phyloP scores from a whole-genome alignment of 2,113 vertebrate genomes.

The Orientallactaga bullata region DNA sequence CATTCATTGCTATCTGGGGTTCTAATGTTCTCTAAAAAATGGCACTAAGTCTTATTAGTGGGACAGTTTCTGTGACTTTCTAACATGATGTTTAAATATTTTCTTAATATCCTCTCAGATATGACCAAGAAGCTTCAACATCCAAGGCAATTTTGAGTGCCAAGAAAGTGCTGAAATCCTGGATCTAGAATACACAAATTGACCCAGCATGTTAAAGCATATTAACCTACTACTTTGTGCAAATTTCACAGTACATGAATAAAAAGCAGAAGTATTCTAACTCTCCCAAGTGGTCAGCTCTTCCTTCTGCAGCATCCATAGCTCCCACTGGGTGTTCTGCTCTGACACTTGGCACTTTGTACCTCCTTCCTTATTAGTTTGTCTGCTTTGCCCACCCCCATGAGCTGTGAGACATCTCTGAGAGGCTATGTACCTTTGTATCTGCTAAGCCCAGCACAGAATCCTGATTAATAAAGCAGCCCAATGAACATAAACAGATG shows the following conservation, averaged over 20 bases:
- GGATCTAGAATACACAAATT: background rate
- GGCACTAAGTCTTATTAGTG: background rate
- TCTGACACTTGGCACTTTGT: background rate
- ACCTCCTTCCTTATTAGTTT: too few species aligned
- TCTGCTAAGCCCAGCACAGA: background rate
- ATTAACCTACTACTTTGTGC: too few species aligned
- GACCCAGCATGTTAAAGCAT: background rate
- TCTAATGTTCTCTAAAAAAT: background rate
- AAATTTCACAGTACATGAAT: background rate
- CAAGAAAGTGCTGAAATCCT: background rate
- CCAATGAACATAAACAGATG: too few species aligned
- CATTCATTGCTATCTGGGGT: rapidly evolving
- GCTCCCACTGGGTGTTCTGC: rapidly evolving
- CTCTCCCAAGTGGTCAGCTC: background rate
- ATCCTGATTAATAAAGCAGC: background rate
- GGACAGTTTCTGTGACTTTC: conserved; percentile 25
- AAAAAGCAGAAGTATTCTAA: background rate
- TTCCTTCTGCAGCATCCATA: background rate
- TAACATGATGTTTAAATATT: conserved; percentile 27
- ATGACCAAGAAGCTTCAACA: background rate
- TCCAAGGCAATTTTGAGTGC: background rate
- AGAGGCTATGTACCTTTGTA: background rate
- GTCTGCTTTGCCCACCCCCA: background rate
- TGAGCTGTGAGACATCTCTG: background rate
- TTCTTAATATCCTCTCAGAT: background rate